A percentile compares a stretch with the other conserved stretches of the same genome.
phyloP scores from a whole-genome alignment of 2,888 invertebrate species.

The Priocnemis perturbator region DNA sequence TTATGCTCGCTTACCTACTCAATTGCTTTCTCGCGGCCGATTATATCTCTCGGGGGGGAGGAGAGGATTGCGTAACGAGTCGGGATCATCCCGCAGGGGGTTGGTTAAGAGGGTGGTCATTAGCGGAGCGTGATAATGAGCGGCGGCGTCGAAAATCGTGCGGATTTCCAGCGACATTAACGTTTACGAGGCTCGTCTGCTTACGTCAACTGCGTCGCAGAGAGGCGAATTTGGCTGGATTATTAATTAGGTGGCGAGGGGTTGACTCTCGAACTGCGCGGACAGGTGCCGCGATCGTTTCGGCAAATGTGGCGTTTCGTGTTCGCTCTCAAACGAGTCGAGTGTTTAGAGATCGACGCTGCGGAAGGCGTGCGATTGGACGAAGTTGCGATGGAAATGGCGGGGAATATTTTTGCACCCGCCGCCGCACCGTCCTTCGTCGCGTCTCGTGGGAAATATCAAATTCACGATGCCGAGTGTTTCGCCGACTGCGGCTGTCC shows the following conservation, averaged over 20 bases:
- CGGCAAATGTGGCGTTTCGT: neutral
- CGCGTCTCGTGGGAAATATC: constrained; percentile 37
- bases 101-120: neutral
- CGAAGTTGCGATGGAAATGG: constrained; percentile 33
- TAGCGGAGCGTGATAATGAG: constrained; percentile 21
- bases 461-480: constrained; percentile 41
- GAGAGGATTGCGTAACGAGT: constrained; percentile 27
- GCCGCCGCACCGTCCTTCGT: neutral
- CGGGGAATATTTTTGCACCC: constrained; percentile 25
- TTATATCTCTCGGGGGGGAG: constrained; percentile 13
- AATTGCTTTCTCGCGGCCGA: constrained; percentile 7
- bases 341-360: neutral
- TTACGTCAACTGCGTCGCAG: neutral
- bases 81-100: constrained; percentile 20
- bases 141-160: neutral
- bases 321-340: too few relatives aligned
- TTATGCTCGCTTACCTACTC: too few relatives aligned
- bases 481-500: constrained; percentile 31
- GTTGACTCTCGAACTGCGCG: too few relatives aligned
- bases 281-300: constrained; percentile 4
- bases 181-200: neutral
- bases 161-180: too few relatives aligned
- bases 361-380: constrained; percentile 21
- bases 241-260: too few relatives aligned
- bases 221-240: too few relatives aligned